Conservation (phyloP, 1,140 invertebrate genomes). For the Sinonovacula constricta region DNA sequence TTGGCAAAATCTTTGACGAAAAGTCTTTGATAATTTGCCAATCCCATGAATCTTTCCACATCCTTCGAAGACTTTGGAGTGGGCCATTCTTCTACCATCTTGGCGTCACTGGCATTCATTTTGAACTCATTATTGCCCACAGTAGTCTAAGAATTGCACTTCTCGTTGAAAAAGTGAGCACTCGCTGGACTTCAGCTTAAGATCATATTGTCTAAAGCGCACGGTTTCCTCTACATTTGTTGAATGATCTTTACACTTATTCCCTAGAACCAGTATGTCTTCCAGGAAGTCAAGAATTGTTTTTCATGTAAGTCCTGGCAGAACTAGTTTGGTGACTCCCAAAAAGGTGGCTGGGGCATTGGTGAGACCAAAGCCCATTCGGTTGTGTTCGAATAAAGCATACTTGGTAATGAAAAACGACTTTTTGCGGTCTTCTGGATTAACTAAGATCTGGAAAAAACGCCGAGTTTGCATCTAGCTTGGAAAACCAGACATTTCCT, state of each 20-base stretch:
- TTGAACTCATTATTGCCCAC: conserved; percentile 20
- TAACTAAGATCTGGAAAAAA: conserved; percentile 25
- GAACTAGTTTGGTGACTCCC: not conserved
- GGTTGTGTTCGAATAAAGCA: conserved; percentile 1
- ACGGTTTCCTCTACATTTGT: conserved; percentile 4
- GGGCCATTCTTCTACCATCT: not conserved
- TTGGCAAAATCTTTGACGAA: conserved; percentile 56
- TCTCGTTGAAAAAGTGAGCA: conserved; percentile 6
- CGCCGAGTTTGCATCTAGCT: conserved; percentile 26
- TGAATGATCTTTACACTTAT: not conserved
- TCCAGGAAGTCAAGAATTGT: conserved; percentile 3
- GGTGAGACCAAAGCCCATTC: conserved; percentile 4
- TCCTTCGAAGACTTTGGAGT: not conserved
- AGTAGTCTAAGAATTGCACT: conserved; percentile 16
- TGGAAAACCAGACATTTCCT: conserved; percentile 24
- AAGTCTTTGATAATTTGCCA: conserved; percentile 46
- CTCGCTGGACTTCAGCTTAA: conserved; percentile 29
- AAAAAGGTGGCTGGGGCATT: conserved; percentile 15
- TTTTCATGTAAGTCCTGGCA: conserved; percentile 15
- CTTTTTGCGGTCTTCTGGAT: conserved; percentile 11
- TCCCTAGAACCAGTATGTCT: conserved; percentile 11
- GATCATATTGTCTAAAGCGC: conserved; percentile 7
- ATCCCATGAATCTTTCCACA: not conserved
- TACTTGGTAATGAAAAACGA: conserved; percentile 10
- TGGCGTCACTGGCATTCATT: not conserved